Evolutionary conservation across 2,888 invertebrate species (phyloP), one percentile per base, ranked within the genome.

Genomic region (Ophion costatus): DNA sequence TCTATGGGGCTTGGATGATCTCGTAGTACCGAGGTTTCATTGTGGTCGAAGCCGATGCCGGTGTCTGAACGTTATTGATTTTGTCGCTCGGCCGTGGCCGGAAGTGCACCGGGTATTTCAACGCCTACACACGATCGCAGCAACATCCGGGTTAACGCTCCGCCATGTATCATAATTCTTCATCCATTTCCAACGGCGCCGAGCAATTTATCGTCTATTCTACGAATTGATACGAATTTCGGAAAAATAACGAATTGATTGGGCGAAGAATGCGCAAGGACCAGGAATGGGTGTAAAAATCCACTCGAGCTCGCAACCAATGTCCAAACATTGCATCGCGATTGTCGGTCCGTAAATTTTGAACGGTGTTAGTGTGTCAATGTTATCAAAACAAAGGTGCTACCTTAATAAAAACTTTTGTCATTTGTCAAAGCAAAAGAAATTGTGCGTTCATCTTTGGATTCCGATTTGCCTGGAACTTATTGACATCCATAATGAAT

Each of bases 1-100:
- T 82, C 88, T 88, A 90, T 89, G 51, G 51, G 88, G 89, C 88
- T 88, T 87, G 87, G 86, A 89, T 90, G 89, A 90, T 89, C 86
- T 22, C 82, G 71, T 24, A 69, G 74, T 56, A 71, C 38, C 69
- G 56, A 78, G 67, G 56, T 38, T 38, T 61, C 33, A 33, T 69
- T 75, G 75, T 75, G 67, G 76, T 71, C 64, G 74, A 29, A 57
- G 38, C 75, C 33, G 71, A 33, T 38, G 29, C 38, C 59, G 24
- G 74, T 61, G 57, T 71, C 38, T 45, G 17, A 78, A 63, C 61
- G 79, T 84, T 89, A 89, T 90, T 88, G 90, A 90, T 90, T 89
- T 88, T 85, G 87, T 76, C 86, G 86, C 85, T 88, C 87, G 83
- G 71, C 81, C 81, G 67, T 78, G 69, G 83, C 80, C 86, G 69